phyloP scores from a whole-genome alignment of 2,797 vertebrate species.

The Melanotaenia parkinsoni region DNA sequence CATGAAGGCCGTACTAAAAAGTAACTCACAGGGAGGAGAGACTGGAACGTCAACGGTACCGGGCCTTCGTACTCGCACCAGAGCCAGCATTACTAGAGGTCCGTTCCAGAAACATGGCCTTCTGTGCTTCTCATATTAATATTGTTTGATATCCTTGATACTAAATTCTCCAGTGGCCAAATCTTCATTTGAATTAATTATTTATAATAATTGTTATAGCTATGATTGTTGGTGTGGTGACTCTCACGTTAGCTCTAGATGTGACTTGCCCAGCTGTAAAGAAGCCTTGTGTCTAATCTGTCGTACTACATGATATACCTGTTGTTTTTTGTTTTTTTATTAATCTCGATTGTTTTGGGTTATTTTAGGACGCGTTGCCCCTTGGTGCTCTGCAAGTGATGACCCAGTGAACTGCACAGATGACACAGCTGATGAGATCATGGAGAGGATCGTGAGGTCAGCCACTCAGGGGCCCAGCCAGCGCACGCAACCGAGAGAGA shows the following conservation, averaged over 20 bases:
- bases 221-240: too few species aligned
- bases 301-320: too few species aligned
- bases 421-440: constrained; percentile 96
- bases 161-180: neutral
- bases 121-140: neutral
- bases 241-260: neutral
- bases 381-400: constrained; percentile 86
- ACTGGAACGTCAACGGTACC: constrained; percentile 75
- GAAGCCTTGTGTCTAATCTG: neutral
- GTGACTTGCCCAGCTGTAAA: neutral
- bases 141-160: neutral
- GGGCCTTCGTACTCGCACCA: constrained; percentile 89
- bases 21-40: constrained; percentile 74
- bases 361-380: constrained; percentile 83
- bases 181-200: too few species aligned
- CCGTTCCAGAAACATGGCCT: constrained; percentile 7
- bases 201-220: too few species aligned
- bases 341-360: neutral
- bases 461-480: constrained; percentile 96
- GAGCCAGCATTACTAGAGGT: constrained; percentile 86
- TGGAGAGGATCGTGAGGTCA: constrained; percentile 97
- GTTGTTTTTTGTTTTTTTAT: neutral
- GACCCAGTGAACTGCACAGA: constrained; percentile 89
- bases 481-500: constrained; percentile 90
- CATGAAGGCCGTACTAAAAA: constrained; percentile 95